Base-by-base conservation (phyloP, 1,140 invertebrate species). In the Acromyrmex heyeri region DNA sequence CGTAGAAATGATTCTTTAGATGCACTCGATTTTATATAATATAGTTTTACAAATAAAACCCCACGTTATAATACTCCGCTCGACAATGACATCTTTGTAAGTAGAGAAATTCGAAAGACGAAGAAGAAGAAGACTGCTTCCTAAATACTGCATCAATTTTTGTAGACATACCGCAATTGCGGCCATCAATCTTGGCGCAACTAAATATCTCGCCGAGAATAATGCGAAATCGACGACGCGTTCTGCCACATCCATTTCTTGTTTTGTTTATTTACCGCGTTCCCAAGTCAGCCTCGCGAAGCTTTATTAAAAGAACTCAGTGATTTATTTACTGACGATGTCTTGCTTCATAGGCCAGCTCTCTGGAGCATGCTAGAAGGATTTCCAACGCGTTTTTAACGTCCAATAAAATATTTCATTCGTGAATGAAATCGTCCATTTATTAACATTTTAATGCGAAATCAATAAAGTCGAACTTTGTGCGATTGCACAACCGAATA, bases 381-480 rank as follows among this genome's bases (percentile, higher is more conserved):
- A 81, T 70, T 70, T 70, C 30, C 30, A 50, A 44, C 48, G 48
- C 30, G 14, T 14, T 55, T 55, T 69, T 44, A 57, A 70, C 16
- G 21, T 55, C 34, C 21, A 34, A 57, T 21, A 38, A 59, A 55
- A 59, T 81, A 81, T 69, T 57, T 69, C 34, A 24, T 38, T 34
- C 7, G 61, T 10, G 34, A 77, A 7, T 77, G 27, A 48, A 65
- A 62, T 34, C 61, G 44, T 30, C 30, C 44, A n/a, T 78, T 67
- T 65, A 78, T 64, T 65, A 78, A 53, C n/a, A 44, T n/a, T 53
- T 78, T 78, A 78, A 78, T 78, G 76, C 61, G 61, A 78, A 78
- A 78, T 78, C 76, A 34, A 78, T 78, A 50, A 64, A 64, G 18
- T 18, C 44, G 21, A 65, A 78, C 18, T 50, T 27, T 5, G 38